These are phyloP conservation scores for Aphidius gifuensis DNA, from an alignment of 1,140 invertebrate species.

Conservation along the genomic window DNA sequence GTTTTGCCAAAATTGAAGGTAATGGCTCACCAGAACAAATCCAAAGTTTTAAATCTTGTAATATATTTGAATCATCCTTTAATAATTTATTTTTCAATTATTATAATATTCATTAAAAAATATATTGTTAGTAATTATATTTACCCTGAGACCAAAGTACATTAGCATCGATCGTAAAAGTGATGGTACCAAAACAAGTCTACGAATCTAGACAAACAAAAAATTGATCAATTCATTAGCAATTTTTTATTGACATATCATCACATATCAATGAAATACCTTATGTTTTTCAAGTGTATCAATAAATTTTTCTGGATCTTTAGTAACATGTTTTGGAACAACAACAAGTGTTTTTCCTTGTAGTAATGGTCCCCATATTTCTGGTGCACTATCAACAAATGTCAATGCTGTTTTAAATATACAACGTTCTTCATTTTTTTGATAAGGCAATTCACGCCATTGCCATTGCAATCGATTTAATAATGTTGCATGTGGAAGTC, in stretches of 20 bases:
- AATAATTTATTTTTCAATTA: conserved; percentile 13
- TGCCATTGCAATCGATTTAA: conserved; percentile 83
- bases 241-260: no score
- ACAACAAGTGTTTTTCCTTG: conserved; percentile 68
- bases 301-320: conserved; percentile 72
- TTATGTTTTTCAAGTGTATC: conserved; percentile 65
- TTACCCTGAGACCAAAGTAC: conserved; percentile 57
- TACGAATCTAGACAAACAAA: conserved; percentile 60
- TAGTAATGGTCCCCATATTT: conserved; percentile 82
- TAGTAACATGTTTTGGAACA: conserved; percentile 67
- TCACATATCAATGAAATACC: conserved; percentile 43
- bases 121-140: neutral
- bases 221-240: no score
- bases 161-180: conserved; percentile 73
- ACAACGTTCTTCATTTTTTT: conserved; percentile 62
- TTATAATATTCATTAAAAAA: neutral
- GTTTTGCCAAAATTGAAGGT: conserved; percentile 61
- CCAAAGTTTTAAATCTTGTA: conserved; percentile 69
- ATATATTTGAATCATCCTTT: conserved; percentile 42
- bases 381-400: conserved; percentile 82
- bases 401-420: conserved; percentile 86
- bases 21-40: conserved; percentile 81
- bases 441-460: conserved; percentile 74
- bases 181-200: conserved; percentile 80
- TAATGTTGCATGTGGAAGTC: conserved; percentile 74